Evolutionary conservation across 2,113 vertebrate species (phyloP).

Genomic region (Felis chaus): DNA sequence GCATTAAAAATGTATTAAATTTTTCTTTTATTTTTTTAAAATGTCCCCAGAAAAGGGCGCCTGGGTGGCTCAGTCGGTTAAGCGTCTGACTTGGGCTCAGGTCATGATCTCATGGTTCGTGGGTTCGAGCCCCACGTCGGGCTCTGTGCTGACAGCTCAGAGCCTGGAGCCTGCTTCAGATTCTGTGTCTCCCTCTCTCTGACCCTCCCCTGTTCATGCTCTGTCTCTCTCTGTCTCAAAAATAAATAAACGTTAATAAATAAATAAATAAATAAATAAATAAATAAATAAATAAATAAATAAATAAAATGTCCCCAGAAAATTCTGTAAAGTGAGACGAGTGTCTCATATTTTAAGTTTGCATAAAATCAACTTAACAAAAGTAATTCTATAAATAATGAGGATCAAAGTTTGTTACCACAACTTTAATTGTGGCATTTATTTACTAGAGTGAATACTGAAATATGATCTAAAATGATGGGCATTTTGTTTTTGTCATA

Average conservation of each 20-base stretch:
- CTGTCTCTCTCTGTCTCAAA: too few relatives aligned
- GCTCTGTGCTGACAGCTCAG: too few relatives aligned
- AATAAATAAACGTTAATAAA: too few relatives aligned
- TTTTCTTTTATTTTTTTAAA: not conserved
- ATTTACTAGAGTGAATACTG: slow-evolving; percentile 9
- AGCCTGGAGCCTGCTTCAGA: too few relatives aligned
- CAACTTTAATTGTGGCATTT: not conserved
- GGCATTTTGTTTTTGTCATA: slow-evolving; percentile 36
- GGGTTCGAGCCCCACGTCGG: too few relatives aligned
- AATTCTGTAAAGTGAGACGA: slow-evolving; percentile 18
- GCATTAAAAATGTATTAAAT: slow-evolving; percentile 40
- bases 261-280: not conserved
- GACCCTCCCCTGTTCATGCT: too few relatives aligned
- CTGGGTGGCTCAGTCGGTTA: too few relatives aligned
- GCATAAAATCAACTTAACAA: slow-evolving; percentile 14
- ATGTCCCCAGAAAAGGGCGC: not conserved
- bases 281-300: too few relatives aligned
- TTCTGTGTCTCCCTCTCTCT: too few relatives aligned
- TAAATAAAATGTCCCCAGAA: slow-evolving; percentile 31
- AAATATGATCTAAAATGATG: not conserved
- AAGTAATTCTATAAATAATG: slow-evolving; percentile 37
- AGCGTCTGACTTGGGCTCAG: too few relatives aligned
- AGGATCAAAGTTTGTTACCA: not conserved
- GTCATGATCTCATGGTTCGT: too few relatives aligned
- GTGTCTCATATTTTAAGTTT: slow-evolving; percentile 32